Evolutionary conservation across 2,113 vertebrate genomes (phyloP), one percentile per base, ranked within the genome.

Genomic region (Stomatorhinus ivindoensis): DNA sequence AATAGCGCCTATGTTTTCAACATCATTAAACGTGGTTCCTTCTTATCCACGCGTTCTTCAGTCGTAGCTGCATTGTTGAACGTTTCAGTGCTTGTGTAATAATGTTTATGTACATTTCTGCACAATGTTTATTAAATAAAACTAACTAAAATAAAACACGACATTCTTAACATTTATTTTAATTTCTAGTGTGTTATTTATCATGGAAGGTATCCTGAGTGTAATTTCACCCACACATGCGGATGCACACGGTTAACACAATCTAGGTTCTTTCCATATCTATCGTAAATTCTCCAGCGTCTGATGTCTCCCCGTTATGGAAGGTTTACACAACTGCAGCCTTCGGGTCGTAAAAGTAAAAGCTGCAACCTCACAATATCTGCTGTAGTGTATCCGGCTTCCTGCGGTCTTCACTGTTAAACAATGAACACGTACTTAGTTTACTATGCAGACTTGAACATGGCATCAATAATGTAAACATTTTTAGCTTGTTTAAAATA

Each of bases 401-500:
- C 85, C 85, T 87, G 53, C 13, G 31, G 39, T 65, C 55, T 46
- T 61, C 53, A 46, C 31, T 61, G 19, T 44, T 87, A 19, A 27
- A 87, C 55, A 65, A 44, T 31, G 27, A 87, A 58, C 11, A 19
- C 50, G 55, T 6, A 5, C 9, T 35, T 31, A 27, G 55, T 87
- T 58, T 65, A 65, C 42, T n/a, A 13, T 42, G n/a, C 5, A 46
- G 44, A 46, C 9, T 35, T 42, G 35, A 35, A 48, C 24, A 53
- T 88, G 76, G 51, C 21, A 73, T 50, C 84, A 65, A 5, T 42
- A 39, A 85, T 13, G n/a, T 73, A 86, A 90, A 90, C 53, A 69
- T 84, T 51, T 84, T 51, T 44, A n/a, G 86, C 44, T 83, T 87
- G 89, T 91, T 90, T 92, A 69, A 88, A 69, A 48, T 27, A 8